These are phyloP conservation scores for Rhagonycha fulva DNA, from an alignment of 2,888 invertebrate genomes.

Conservation along the genomic window DNA sequence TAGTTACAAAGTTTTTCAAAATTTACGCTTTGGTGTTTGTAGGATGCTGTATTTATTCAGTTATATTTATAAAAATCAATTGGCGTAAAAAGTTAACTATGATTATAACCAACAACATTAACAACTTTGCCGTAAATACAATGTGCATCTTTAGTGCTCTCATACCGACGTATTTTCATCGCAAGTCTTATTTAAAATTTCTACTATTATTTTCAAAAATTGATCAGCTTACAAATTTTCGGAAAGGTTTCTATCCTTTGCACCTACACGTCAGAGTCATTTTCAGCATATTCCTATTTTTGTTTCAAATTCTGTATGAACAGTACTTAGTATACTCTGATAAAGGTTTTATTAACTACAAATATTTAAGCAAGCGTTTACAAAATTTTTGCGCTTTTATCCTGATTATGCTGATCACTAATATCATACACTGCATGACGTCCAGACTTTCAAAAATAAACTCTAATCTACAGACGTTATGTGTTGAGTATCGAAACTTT, in stretches of 20 bases:
- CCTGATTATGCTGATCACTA: neutral
- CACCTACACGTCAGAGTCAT: neutral
- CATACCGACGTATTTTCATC: constrained; percentile 20
- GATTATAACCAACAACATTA: neutral
- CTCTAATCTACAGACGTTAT: neutral
- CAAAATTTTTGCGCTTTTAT: neutral
- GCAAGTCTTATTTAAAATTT: constrained; percentile 25
- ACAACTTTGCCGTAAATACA: neutral
- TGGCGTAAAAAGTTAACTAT: too few species aligned
- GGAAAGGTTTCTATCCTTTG: neutral
- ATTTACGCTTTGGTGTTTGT: neutral
- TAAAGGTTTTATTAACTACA: accelerated
- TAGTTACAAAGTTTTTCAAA: neutral
- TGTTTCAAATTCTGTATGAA: neutral
- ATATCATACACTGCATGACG: neutral
- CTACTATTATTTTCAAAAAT: neutral
- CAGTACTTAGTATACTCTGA: neutral
- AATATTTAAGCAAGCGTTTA: neutral
- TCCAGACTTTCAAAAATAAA: neutral
- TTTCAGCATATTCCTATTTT: neutral
- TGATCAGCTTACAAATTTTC: neutral
- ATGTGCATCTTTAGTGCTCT: neutral
- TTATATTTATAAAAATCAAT: neutral
- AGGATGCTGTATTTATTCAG: neutral
- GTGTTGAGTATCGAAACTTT: neutral